Evolutionary conservation across 2,113 vertebrate species (phyloP), one percentile per base, ranked within the genome.

Genomic region (Australoheros scitulus): DNA sequence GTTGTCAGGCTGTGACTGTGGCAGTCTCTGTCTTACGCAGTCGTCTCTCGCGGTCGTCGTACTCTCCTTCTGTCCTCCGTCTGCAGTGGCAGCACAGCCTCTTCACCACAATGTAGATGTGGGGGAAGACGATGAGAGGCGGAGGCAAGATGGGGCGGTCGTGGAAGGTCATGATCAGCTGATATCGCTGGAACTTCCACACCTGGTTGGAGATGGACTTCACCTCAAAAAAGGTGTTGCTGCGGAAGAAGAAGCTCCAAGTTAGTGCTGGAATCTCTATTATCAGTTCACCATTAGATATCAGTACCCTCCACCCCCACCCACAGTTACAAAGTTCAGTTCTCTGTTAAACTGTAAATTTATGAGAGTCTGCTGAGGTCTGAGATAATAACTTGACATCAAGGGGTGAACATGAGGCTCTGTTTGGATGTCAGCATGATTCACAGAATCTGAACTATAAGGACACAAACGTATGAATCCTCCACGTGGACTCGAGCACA

Each of bases 131-230:
- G 87, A 99, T 99, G 94, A 99, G 97, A 0, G 98, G 98, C 0
- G 98, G 98, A 0, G 98, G 98, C 4, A 99, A 95, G 64, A 99
- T 97, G 2, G 98, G 98, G 3, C 98, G 96, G 92, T 99, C 98
- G 2, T 99, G 97, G 91, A 99, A 99, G 0, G 97, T 99, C 97
- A 99, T 99, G 81, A 99, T 99, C 86, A 99, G 94, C 93, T 99
- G 98, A 75, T 99, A 99, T 0, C 98, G 93, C 92, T 99, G 98
- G 92, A 99, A 99, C 92, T 99, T 99, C 98, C 98, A 99, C 29
- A 99, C 97, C 93, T 99, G 98, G 92, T 99, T 99, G 47, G 98
- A 99, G 92, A 99, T 99, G 81, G 98, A 99, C 86, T 99, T 99
- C 10, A 99, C 98, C 89, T 99, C 98, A 82, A 98, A 98, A 93